Base-by-base conservation (phyloP, 2,113 vertebrate genomes). In the Dipodomys stephensi region DNA sequence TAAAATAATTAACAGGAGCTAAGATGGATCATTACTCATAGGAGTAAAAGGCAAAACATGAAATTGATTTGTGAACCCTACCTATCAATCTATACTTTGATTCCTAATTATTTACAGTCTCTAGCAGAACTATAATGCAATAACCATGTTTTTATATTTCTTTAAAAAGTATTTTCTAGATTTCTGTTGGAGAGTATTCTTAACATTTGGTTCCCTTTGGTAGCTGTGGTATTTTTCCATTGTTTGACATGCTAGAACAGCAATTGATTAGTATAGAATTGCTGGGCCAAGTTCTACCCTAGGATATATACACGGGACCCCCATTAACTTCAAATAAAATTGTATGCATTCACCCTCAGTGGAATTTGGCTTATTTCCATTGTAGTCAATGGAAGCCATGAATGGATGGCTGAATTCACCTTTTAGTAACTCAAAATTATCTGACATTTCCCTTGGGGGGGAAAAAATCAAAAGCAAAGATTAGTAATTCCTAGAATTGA, bases 121-220 rank as follows among this genome's bases (percentile, higher is more conserved):
- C 77, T 53, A 83, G 88, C 35, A 89, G 69, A 90, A 39, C 1
- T 81, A 30, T 92, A 94, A 96, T 93, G 74, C 53, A 32, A 82
- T 96, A 74, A 39, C 79, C 72, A 82, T 83, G 19, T 80, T 90
- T 76, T 95, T 93, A 30, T 90, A 77, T 89, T 90, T 94, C 69
- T 91, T 94, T 95, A 53, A 92, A 88, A 79, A 81, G 83, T 62
- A 79, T 93, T 30, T 67, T 65, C 79, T 95, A 76, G 60, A 90
- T 94, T 92, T 89, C 78, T 93, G 60, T 95, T 90, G 83, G 89
- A 95, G 82, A 94, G 95, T 93, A 46, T 96, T 82, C 20, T 74
- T 86, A 96, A 92, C 72, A 94, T 96, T 96, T 92, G 91, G 69
- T 94, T 96, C 95, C 78, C 90, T 93, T 98, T 97, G 95, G 92